Base-by-base conservation (phyloP, 1,140 invertebrate species). In the Drosophila hydei region DNA sequence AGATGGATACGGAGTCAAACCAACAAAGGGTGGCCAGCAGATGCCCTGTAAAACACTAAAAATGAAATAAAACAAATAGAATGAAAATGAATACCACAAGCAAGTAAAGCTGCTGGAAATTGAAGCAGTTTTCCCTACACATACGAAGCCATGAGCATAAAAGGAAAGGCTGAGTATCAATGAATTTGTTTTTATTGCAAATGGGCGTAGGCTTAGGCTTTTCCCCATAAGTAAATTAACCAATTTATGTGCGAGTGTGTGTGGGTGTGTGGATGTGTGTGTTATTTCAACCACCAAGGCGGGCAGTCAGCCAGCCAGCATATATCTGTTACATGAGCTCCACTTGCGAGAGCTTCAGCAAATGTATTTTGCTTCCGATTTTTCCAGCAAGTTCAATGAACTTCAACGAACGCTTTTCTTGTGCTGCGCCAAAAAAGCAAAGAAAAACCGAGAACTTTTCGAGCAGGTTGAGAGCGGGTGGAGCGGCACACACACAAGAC, bases 301-400 rank as follows among this genome's bases (percentile, higher is more conserved):
- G 27, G 25, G 21, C 33, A 36, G 43, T 6, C 19, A 25, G 59
- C 7, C 45, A 33, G 54, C 25, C 45, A 40, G 42, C 54, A 54
- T 54, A 55, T 48, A 33, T 33, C 45, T 27, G 4, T 11, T 45
- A 55, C 19, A 40, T 36, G 36, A 36, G 65, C 59, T 63, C 50
- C 67, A 63, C n/a, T 60, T 55, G 50, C 30, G 8, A 8, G 16
- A 58, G 33, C 19, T 21, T 33, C 27, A 52, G 12, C 42, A 61
- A 67, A 65, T 71, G 52, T 48, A 47, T 59, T 74, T 51, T 67
- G 56, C 71, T 75, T 80, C 72, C 76, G 65, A 83, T 14, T 61
- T 67, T 69, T 64, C 56, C 42, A 58, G 33, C 43, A 76, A 67
- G 80, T 85, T 85, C 79, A 84, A 45, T 45, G 48, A 60, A 52